Percentiles rank a stretch among this genome's conserved stretches.
Evolutionary conservation across 2,113 vertebrate genomes (phyloP).

Genomic region (Probosciger aterrimus): DNA sequence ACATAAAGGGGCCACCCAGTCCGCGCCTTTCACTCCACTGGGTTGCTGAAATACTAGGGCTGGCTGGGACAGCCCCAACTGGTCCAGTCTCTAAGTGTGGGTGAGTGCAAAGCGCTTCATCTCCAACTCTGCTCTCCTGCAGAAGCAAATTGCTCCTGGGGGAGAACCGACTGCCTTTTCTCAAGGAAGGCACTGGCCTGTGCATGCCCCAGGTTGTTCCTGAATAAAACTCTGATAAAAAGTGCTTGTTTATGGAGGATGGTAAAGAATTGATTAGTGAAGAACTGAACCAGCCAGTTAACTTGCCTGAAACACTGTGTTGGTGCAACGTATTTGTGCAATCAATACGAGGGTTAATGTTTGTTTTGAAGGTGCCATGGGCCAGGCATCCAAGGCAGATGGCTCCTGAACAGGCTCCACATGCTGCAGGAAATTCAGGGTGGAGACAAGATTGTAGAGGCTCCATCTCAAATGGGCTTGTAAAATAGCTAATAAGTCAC

Average conservation of each 20-base stretch:
- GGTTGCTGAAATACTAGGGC: not conserved
- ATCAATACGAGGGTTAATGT: not conserved
- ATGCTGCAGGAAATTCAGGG: not conserved
- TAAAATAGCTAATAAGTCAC: not conserved
- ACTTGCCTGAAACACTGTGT: not conserved
- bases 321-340: not conserved
- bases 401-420: not conserved
- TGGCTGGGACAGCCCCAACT: not conserved
- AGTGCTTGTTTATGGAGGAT: not conserved
- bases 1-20: not conserved
- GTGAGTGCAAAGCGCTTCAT: not conserved
- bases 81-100: not conserved
- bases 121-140: not conserved
- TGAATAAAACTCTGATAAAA: not conserved
- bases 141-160: not conserved
- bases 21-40: fast-evolving
- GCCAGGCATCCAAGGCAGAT: not conserved
- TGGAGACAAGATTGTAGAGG: not conserved
- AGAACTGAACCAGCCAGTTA: constrained; percentile 3
- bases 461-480: not conserved
- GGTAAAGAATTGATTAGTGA: not conserved
- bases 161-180: not conserved
- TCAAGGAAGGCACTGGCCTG: not conserved
- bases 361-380: not conserved
- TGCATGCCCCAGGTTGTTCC: not conserved